These are phyloP conservation scores for Chymomyza fuscimana DNA, from an alignment of 2,888 invertebrate genomes.

Conservation along the genomic window DNA sequence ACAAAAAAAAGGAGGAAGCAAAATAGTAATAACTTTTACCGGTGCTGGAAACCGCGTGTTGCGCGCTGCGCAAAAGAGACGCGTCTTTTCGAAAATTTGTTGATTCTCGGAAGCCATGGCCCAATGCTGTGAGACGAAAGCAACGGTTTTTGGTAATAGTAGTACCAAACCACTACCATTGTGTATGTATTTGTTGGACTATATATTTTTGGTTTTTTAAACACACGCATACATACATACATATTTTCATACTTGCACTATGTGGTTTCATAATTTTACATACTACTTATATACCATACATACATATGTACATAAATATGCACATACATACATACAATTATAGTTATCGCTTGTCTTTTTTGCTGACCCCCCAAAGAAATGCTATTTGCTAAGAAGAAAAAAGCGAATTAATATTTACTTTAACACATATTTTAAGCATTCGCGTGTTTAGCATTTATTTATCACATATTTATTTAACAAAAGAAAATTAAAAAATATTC, in stretches of 20 bases:
- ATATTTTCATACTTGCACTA: background rate
- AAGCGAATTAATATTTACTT: too few relatives aligned
- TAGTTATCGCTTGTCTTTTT: background rate
- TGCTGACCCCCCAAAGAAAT: background rate
- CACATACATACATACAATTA: background rate
- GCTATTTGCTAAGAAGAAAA: background rate
- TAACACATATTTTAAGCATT: too few relatives aligned
- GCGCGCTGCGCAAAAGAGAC: constrained; percentile 7
- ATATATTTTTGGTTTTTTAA: background rate
- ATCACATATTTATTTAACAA: too few relatives aligned
- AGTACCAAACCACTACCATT: constrained; percentile 3
- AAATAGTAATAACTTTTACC: constrained; percentile 1
- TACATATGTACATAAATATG: constrained; percentile 1
- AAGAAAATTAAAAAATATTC: too few relatives aligned
- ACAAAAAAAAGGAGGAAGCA: background rate
- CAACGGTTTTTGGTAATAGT: constrained; percentile 14
- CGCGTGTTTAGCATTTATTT: too few relatives aligned
- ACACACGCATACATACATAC: constrained; percentile 5
- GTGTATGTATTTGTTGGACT: constrained; percentile 13
- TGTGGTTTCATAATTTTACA: background rate
- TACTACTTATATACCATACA: background rate
- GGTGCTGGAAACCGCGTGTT: constrained; percentile 10
- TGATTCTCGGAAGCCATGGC: constrained; percentile 34
- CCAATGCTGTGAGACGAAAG: constrained; percentile 51
- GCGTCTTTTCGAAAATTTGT: background rate